phyloP scores from a whole-genome alignment of 2,113 vertebrate genomes.

The Neotragus pygmaeus region DNA sequence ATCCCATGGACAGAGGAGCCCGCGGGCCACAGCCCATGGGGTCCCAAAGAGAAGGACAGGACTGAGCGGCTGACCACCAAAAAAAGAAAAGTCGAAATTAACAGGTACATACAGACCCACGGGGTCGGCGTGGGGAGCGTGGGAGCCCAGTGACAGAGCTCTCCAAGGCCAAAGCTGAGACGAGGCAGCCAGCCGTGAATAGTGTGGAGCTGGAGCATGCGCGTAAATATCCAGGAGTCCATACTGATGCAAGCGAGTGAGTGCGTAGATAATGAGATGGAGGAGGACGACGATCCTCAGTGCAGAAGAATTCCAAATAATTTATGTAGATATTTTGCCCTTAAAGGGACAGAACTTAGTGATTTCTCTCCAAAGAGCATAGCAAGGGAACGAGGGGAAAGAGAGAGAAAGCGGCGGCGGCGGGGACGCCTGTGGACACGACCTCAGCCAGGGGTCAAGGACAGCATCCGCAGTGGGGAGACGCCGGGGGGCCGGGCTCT shows the following conservation, averaged over 20 bases:
- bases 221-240: not conserved
- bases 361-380: not conserved
- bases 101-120: not conserved
- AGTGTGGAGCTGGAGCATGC: not conserved
- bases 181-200: not conserved
- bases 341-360: not conserved
- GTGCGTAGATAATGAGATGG: not conserved
- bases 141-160: not conserved
- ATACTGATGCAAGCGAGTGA: not conserved
- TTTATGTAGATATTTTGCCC: not conserved
- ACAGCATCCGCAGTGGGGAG: fast-evolving
- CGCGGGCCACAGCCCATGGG: fast-evolving
- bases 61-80: not conserved
- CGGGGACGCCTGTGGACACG: not conserved
- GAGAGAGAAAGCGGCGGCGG: not conserved
- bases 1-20: not conserved
- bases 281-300: not conserved
- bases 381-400: not conserved
- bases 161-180: not conserved
- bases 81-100: not conserved
- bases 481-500: fast-evolving
- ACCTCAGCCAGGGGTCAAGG: not conserved
- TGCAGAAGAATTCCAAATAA: not conserved
- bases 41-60: not conserved
- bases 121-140: not conserved